Percentiles rank a stretch among this genome's conserved stretches.
These are phyloP conservation scores for Bedellia somnulentella DNA, from an alignment of 2,888 invertebrate genomes.

Conservation along the genomic window DNA sequence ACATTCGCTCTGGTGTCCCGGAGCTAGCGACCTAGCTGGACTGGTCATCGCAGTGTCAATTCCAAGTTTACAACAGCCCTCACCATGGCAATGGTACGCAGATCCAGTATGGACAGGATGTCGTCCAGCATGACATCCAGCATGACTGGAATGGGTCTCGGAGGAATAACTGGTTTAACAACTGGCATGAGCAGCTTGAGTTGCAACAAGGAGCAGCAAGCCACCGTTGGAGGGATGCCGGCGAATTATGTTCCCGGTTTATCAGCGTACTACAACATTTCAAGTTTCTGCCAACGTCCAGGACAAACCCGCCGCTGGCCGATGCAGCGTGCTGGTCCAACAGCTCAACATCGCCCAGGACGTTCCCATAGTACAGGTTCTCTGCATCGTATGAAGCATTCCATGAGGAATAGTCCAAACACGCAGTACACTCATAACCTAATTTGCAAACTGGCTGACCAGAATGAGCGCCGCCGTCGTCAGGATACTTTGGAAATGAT, in stretches of 20 bases:
- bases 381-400: constrained; percentile 47
- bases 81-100: constrained; percentile 40
- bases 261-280: constrained; percentile 53
- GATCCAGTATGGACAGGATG: constrained; percentile 55
- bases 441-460: constrained; percentile 53
- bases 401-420: constrained; percentile 47
- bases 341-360: constrained; percentile 49
- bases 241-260: constrained; percentile 55
- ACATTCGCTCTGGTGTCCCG: constrained; percentile 51
- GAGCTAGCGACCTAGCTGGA: constrained; percentile 43
- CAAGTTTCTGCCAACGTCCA: constrained; percentile 53
- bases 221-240: constrained; percentile 54
- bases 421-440: constrained; percentile 50
- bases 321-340: constrained; percentile 50
- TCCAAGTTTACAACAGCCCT: constrained; percentile 13
- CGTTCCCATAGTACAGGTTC: constrained; percentile 50
- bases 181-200: constrained; percentile 45
- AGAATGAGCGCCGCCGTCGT: constrained; percentile 53
- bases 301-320: constrained; percentile 53
- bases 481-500: constrained; percentile 53
- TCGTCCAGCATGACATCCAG: constrained; percentile 56
- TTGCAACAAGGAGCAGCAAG: constrained; percentile 49
- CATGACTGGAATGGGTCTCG: constrained; percentile 55
- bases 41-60: constrained; percentile 5
- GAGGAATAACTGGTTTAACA: constrained; percentile 45